phyloP scores from a whole-genome alignment of 2,888 invertebrate genomes.

The Craniophora ligustri region DNA sequence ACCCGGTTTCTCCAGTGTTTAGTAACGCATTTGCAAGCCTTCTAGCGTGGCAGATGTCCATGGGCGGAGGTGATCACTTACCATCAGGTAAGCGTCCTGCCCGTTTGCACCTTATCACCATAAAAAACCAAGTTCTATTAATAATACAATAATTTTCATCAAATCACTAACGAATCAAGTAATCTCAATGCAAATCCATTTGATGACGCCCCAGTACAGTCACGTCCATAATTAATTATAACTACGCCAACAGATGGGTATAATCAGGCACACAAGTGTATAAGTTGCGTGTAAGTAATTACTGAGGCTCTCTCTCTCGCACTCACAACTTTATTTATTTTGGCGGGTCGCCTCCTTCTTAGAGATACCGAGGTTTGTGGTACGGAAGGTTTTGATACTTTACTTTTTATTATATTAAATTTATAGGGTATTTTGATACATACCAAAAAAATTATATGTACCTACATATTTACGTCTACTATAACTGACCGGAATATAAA shows the following conservation, averaged over 20 bases:
- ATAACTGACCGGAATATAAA: too few species aligned
- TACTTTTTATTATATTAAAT: too few species aligned
- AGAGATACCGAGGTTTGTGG: constrained; percentile 61
- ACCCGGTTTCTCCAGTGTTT: too few species aligned
- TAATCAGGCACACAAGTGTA: constrained; percentile 48
- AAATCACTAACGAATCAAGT: constrained; percentile 7
- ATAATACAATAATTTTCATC: neutral
- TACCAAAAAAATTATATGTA: too few species aligned
- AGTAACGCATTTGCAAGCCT: too few species aligned
- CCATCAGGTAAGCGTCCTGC: too few species aligned
- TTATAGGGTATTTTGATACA: too few species aligned
- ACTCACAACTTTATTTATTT: constrained; percentile 82
- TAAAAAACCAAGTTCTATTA: too few species aligned
- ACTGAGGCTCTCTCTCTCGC: constrained; percentile 76
- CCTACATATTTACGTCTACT: too few species aligned
- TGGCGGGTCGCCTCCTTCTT: constrained; percentile 78
- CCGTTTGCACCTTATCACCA: too few species aligned
- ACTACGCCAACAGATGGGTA: constrained; percentile 27
- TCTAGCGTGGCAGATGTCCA: too few species aligned
- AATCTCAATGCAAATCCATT: constrained; percentile 36
- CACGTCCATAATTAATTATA: constrained; percentile 37
- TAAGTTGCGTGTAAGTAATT: constrained; percentile 75
- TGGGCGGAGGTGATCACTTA: too few species aligned
- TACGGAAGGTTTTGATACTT: constrained; percentile 67
- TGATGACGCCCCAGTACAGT: constrained; percentile 29